Evolutionary conservation across 2,113 vertebrate species (phyloP), one percentile per base, ranked within the genome.

Genomic region (Ophiodon elongatus): DNA sequence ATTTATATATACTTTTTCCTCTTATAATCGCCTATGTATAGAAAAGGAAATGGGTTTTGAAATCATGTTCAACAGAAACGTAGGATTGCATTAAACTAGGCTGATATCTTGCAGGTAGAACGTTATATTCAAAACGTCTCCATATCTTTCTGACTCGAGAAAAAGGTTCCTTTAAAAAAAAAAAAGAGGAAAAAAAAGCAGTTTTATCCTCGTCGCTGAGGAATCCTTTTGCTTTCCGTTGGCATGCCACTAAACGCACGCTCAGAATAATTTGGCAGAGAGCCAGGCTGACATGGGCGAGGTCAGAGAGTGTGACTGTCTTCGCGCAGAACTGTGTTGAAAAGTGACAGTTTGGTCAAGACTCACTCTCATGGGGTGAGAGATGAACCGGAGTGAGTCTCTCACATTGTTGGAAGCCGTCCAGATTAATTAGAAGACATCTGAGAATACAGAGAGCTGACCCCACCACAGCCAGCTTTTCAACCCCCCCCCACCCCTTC

Each of bases 401-500:
- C 84, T 91, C 80, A 86, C 84, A 82, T 86, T 45, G 74, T 89
- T 94, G 93, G 90, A 93, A 88, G 77, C 85, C 78, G 82, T 94
- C 94, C 93, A 94, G 81, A 91, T 94, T 95, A 93, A 95, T 95
- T 93, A 94, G 88, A 89, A 78, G 83, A 86, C 81, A 86, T 87
- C 68, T 76, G 90, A 78, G 85, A 89, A 84, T 80, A 89, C 78
- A 84, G 68, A 82, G 79, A 71, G 82, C 77, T 64, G 82, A 85
- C 84, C 84, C 47, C 47, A 41, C 52, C 82, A 52, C 83, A 59
- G 80, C 70, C 85, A 72, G 75, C 77, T 15, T 37, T 59, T 73
- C 79, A 63, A n/a, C 31, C 70, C 62, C 43, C 33, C 33, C 60
- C 8, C 29, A 0, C 17, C 59, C 45, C 45, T n/a, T n/a, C n/a